Evolutionary conservation across 2,888 invertebrate species (phyloP).

Genomic region (Fragum sueziense): DNA sequence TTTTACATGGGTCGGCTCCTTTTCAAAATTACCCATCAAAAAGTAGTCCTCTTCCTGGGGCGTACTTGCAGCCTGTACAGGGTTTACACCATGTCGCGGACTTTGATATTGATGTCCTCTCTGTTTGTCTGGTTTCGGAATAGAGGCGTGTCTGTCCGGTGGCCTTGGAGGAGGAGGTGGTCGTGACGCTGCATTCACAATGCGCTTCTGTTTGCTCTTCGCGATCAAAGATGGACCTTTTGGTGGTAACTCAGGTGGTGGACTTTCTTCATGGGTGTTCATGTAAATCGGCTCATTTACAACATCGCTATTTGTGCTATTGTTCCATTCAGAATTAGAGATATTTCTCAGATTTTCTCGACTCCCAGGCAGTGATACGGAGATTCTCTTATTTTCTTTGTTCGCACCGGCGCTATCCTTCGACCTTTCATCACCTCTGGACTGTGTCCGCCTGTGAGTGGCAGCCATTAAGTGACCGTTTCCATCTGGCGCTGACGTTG

Average conservation of each 20-base stretch:
- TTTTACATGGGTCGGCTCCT: slow-evolving; percentile 49
- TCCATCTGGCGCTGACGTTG: slow-evolving; percentile 56
- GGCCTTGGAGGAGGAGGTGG: slow-evolving; percentile 56
- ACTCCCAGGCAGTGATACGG: slow-evolving; percentile 54
- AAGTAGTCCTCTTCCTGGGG: slow-evolving; percentile 61
- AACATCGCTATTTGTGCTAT: slow-evolving; percentile 20
- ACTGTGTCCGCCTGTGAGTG: slow-evolving; percentile 36
- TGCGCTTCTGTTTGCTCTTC: slow-evolving; percentile 54
- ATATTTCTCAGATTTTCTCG: slow-evolving; percentile 56
- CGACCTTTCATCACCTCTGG: slow-evolving; percentile 60
- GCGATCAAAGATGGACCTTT: slow-evolving; percentile 73
- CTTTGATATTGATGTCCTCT: slow-evolving; percentile 42
- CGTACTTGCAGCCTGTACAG: slow-evolving; percentile 31
- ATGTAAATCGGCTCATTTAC: slow-evolving; percentile 71
- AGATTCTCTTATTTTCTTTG: slow-evolving; percentile 55
- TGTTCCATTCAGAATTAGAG: slow-evolving; percentile 51
- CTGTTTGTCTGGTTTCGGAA: slow-evolving; percentile 30
- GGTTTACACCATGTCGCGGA: slow-evolving; percentile 16
- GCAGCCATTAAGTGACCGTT: slow-evolving; percentile 21
- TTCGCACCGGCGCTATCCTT: slow-evolving; percentile 29
- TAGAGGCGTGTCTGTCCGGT: slow-evolving; percentile 36
- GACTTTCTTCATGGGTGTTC: slow-evolving; percentile 66
- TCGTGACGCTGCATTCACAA: slow-evolving; percentile 35
- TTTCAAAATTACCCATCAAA: slow-evolving; percentile 62
- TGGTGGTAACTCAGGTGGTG: slow-evolving; percentile 75